Percentiles rank a stretch among this genome's conserved stretches.
These are phyloP conservation scores for Cheilosia impressa DNA, from an alignment of 2,888 invertebrate species.

Conservation along the genomic window DNA sequence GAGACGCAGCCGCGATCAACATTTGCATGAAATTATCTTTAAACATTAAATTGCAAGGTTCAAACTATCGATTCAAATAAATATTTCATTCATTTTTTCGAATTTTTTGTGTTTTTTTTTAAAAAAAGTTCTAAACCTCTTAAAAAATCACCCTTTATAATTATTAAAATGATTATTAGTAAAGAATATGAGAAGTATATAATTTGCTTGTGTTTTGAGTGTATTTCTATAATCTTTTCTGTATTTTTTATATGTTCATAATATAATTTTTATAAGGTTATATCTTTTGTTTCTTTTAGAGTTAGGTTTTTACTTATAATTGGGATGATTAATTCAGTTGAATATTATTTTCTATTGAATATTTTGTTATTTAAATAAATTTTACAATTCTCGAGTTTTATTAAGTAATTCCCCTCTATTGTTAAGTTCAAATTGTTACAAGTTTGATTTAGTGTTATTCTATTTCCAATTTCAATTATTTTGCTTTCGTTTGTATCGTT, in stretches of 20 bases:
- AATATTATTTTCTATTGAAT: neutral
- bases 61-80: too few species aligned
- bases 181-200: neutral
- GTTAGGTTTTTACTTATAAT: neutral
- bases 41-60: too few species aligned
- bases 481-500: too few species aligned
- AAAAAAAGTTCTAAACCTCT: too few species aligned
- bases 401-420: too few species aligned
- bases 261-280: neutral
- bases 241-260: slow-evolving; percentile 1
- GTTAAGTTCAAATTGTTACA: neutral
- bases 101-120: too few species aligned
- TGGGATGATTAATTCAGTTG: neutral
- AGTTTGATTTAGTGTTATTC: neutral
- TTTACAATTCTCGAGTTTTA: neutral
- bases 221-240: neutral
- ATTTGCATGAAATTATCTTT: too few species aligned
- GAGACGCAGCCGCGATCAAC: too few species aligned
- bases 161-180: neutral
- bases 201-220: neutral
- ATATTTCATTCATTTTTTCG: too few species aligned
- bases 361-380: neutral
- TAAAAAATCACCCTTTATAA: too few species aligned
- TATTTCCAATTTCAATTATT: too few species aligned
- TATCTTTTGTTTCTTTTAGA: neutral